Base-by-base conservation (phyloP, 2,113 vertebrate species). In the Megaleporinus macrocephalus region DNA sequence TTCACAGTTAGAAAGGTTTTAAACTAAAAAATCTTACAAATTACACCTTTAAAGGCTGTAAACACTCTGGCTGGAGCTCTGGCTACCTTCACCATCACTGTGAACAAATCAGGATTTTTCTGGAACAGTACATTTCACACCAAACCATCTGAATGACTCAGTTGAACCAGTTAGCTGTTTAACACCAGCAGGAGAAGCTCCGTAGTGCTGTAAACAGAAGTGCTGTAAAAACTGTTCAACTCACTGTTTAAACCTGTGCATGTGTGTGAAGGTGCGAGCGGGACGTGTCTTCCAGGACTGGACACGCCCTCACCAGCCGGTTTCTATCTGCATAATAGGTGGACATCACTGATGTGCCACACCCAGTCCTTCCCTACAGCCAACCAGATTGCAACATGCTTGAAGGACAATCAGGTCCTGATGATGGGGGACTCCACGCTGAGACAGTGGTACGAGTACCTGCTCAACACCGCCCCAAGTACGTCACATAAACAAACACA, bases 351-450 rank as follows among this genome's bases (percentile, higher is more conserved):
- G 29, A 36, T 85, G 53, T 87, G 86, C 47, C 26, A 22, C 20
- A 51, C 68, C 0, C 29, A 18, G n/a, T 10, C 26, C 18, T 82
- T 87, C 74, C 36, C 49, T 24, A 65, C 24, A 3, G 3, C 72
- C 4, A 29, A 76, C 18, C 66, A 47, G 18, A 57, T 68, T 33
- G 22, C 61, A n/a, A 5, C 18, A 44, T 87, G 86, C 22, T 29
- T 85, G 61, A 83, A 33, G 44, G 41, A 85, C 79, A 87, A 61
- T 26, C 1, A 78, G 0, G 33, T 91, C 24, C 77, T 87, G 77
- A 86, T 87, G 86, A 86, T 91, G 78, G 90, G 89, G 26, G 89
- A 89, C 73, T 91, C 88, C 55, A 90, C 86, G 0, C 26, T 91
- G 15, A 65, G 68, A 12, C 90, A 90, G 75, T 91, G 86, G 86